These are phyloP conservation scores for Melanaphis sacchari DNA, from an alignment of 1,140 invertebrate genomes.

Conservation along the genomic window DNA sequence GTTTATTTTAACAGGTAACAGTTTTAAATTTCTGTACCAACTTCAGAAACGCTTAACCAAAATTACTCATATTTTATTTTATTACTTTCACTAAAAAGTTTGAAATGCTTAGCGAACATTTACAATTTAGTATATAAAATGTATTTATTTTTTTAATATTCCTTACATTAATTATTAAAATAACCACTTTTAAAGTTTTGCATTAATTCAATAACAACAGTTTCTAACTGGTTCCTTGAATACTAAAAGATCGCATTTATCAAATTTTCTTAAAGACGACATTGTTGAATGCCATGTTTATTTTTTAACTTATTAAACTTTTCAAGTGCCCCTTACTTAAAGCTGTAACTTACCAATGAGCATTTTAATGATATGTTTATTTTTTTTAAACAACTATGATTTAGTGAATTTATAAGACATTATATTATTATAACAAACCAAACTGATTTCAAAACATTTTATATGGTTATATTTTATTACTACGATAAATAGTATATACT, in stretches of 20 bases:
- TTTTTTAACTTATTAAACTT: background rate
- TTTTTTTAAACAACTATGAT: no score
- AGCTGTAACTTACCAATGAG: no score
- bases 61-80: background rate
- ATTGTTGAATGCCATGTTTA: background rate
- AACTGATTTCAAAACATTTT: background rate
- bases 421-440: background rate
- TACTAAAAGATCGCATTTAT: background rate
- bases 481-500: background rate
- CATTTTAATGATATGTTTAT: background rate
- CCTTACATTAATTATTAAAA: background rate
- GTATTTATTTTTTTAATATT: background rate
- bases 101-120: background rate
- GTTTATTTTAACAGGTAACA: background rate
- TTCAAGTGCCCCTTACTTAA: no score
- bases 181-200: background rate
- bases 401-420: no score
- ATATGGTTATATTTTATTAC: background rate
- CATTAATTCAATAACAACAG: background rate
- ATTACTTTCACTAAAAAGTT: background rate
- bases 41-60: background rate
- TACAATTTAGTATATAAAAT: background rate
- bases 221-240: background rate
- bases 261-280: background rate
- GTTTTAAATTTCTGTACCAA: background rate